Evolutionary conservation across 2,888 invertebrate genomes (phyloP).

Genomic region (Scelioninae gen. 1): DNA sequence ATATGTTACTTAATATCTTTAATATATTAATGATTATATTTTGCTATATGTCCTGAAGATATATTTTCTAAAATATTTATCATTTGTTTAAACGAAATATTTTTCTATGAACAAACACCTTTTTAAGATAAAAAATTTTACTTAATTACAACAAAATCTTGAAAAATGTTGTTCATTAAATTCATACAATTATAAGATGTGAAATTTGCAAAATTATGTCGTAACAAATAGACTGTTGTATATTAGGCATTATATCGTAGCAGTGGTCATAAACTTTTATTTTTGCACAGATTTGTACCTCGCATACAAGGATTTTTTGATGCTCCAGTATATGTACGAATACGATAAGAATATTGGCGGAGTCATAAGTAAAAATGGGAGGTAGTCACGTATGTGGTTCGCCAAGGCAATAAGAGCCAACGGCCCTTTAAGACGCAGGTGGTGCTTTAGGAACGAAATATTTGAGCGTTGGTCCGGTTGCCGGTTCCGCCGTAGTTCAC

Average conservation of each 20-base stretch:
- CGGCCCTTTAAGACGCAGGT: slow-evolving; percentile 64
- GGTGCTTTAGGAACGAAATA: slow-evolving; percentile 68
- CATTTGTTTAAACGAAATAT: no score
- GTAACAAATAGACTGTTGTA: background rate
- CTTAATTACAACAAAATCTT: background rate
- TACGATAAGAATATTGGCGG: slow-evolving; percentile 51
- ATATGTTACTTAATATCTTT: no score
- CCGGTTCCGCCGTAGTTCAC: slow-evolving; percentile 51
- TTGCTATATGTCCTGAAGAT: no score
- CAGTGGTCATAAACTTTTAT: slow-evolving; percentile 19
- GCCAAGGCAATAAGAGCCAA: slow-evolving; percentile 65
- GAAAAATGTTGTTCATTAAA: background rate
- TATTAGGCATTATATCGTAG: background rate
- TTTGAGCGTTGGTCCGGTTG: slow-evolving; percentile 57
- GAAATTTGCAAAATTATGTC: background rate
- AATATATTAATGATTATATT: no score
- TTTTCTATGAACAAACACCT: no score
- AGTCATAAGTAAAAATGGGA: slow-evolving; percentile 43
- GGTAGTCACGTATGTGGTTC: slow-evolving; percentile 63
- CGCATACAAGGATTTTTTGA: background rate
- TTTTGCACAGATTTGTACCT: slow-evolving; percentile 6
- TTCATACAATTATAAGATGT: background rate
- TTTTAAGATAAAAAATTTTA: no score
- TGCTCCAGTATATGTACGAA: slow-evolving; percentile 10
- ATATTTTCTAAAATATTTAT: no score